A percentile compares a stretch with the other conserved stretches of the same genome.
These are phyloP conservation scores for Magallana ariakensis DNA, from an alignment of 1,140 invertebrate genomes.

Conservation along the genomic window DNA sequence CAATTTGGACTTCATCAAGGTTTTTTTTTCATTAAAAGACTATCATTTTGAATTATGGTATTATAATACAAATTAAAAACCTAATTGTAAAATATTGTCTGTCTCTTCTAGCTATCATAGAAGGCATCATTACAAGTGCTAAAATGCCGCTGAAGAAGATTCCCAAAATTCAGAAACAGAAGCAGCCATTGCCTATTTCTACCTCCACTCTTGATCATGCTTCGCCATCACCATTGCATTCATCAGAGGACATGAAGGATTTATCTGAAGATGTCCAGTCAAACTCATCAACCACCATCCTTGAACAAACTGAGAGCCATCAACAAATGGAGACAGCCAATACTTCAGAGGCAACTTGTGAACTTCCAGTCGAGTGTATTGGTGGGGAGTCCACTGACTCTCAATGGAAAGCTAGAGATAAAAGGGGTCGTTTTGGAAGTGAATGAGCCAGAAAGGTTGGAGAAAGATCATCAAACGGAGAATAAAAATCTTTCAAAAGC, in stretches of 20 bases:
- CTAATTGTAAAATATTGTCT: background rate
- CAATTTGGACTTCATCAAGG: too few relatives aligned
- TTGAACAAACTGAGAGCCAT: too few relatives aligned
- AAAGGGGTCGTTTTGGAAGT: background rate
- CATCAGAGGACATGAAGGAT: background rate
- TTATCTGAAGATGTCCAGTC: too few relatives aligned
- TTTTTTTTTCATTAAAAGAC: too few relatives aligned
- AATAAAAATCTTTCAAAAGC: background rate
- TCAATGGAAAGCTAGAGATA: background rate
- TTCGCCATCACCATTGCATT: background rate
- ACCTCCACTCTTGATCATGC: background rate
- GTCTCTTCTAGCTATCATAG: constrained; percentile 33
- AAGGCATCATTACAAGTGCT: constrained; percentile 39
- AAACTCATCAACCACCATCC: too few relatives aligned
- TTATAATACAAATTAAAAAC: too few relatives aligned
- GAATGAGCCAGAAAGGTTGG: background rate
- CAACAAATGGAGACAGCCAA: too few relatives aligned
- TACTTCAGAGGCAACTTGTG: background rate
- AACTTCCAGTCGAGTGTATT: background rate
- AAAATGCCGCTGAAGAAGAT: constrained; percentile 27
- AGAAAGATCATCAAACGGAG: background rate
- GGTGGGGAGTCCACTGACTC: background rate
- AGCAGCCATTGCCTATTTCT: background rate
- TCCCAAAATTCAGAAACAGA: background rate
- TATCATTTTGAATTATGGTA: too few relatives aligned